phyloP scores from a whole-genome alignment of 2,113 vertebrate species.

The Ascaphus truei region DNA sequence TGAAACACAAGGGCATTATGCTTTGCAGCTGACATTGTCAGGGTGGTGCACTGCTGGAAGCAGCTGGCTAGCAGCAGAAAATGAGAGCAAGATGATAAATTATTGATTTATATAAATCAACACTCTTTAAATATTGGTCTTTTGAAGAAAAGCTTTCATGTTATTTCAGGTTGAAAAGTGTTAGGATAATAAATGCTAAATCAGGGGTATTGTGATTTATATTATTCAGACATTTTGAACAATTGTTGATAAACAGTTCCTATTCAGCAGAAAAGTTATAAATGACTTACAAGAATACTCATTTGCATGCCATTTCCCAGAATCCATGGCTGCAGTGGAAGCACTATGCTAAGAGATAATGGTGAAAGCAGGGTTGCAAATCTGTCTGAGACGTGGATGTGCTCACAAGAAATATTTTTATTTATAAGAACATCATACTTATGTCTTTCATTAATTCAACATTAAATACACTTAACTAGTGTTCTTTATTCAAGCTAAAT shows the following conservation, averaged over 20 bases:
- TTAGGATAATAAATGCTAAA: conserved; percentile 53
- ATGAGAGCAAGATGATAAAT: conserved; percentile 79
- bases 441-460: no score
- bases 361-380: no score
- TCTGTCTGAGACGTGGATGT: no score
- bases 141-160: conserved; percentile 50
- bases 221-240: conserved; percentile 12
- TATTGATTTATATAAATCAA: conserved; percentile 89
- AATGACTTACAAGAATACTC: no score
- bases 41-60: conserved; percentile 64
- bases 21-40: conserved; percentile 79
- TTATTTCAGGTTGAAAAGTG: conserved; percentile 51
- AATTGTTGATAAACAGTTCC: not conserved
- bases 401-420: no score
- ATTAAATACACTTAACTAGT: no score
- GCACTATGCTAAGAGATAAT: no score
- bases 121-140: conserved; percentile 75
- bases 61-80: conserved; percentile 79
- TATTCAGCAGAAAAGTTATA: no score
- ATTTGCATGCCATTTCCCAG: no score
- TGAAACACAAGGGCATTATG: conserved; percentile 73
- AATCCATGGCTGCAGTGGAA: no score
- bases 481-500: no score
- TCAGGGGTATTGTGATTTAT: conserved; percentile 47
- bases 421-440: no score